phyloP scores from a whole-genome alignment of 2,888 invertebrate genomes.

The Mycalesis mineus region DNA sequence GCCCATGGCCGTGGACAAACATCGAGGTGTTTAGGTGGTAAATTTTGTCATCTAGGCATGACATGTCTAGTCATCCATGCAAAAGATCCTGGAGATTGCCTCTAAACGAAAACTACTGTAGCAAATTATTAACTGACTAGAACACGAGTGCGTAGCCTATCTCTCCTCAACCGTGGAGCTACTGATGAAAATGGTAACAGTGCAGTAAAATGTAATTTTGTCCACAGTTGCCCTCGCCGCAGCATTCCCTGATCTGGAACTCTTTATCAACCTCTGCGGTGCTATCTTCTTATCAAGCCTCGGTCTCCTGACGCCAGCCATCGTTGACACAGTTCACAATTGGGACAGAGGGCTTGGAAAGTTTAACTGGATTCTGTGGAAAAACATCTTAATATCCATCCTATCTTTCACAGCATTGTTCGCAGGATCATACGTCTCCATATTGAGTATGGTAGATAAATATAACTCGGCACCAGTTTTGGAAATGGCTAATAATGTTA shows the following conservation, averaged over 20 bases:
- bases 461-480: slow-evolving; percentile 31
- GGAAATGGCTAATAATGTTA: slow-evolving; percentile 14
- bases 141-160: too few relatives aligned
- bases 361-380: slow-evolving; percentile 83
- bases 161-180: too few relatives aligned
- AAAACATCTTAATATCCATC: slow-evolving; percentile 77
- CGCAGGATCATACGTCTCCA: slow-evolving; percentile 62
- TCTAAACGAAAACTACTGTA: too few relatives aligned
- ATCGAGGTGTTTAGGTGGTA: too few relatives aligned
- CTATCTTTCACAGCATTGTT: slow-evolving; percentile 59
- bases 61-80: too few relatives aligned
- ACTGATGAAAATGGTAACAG: too few relatives aligned
- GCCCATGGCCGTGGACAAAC: too few relatives aligned
- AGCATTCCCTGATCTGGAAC: slow-evolving; percentile 88
- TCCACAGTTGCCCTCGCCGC: slow-evolving; percentile 84
- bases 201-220: background rate
- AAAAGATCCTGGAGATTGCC: too few relatives aligned
- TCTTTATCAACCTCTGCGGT: slow-evolving; percentile 92
- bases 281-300: slow-evolving; percentile 84
- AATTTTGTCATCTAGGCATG: too few relatives aligned
- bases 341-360: slow-evolving; percentile 80
- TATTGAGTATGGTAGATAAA: slow-evolving; percentile 54
- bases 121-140: too few relatives aligned
- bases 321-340: slow-evolving; percentile 84
- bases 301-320: slow-evolving; percentile 86